A percentile compares a stretch with the other conserved stretches of the same genome.
phyloP scores from a whole-genome alignment of 1,140 invertebrate species.

The Apis mellifera region DNA sequence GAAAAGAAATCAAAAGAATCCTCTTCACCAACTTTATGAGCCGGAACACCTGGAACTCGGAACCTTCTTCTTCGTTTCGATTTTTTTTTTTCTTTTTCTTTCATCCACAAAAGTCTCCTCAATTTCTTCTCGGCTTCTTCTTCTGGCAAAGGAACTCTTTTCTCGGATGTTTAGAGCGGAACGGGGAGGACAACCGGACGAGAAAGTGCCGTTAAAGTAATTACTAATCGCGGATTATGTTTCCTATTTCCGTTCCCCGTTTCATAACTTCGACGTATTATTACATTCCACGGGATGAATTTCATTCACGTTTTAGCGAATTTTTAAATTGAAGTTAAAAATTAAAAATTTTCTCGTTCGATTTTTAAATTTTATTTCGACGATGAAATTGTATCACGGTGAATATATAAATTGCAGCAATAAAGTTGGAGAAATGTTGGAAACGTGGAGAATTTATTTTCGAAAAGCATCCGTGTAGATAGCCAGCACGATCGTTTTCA shows the following conservation, averaged over 20 bases:
- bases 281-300: background rate
- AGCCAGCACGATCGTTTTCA: background rate
- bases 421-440: no score
- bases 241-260: slow-evolving; percentile 37
- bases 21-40: slow-evolving; percentile 23
- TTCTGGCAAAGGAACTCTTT: background rate
- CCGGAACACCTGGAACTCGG: slow-evolving; percentile 1
- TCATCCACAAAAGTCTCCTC: no score
- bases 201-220: slow-evolving; percentile 45
- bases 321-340: background rate
- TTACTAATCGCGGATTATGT: slow-evolving; percentile 29
- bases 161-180: background rate
- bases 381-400: no score
- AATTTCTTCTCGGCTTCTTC: background rate
- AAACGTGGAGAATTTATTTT: no score
- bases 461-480: background rate
- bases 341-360: no score
- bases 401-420: no score
- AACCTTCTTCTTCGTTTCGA: background rate
- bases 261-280: slow-evolving; percentile 16
- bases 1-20: background rate
- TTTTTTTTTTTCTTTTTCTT: background rate
- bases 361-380: no score
- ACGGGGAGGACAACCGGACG: slow-evolving; percentile 16
- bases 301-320: background rate